Percentiles rank a stretch among this genome's conserved stretches.
Conservation (phyloP, 2,888 invertebrate species). For the Aspidapion aeneum region DNA sequence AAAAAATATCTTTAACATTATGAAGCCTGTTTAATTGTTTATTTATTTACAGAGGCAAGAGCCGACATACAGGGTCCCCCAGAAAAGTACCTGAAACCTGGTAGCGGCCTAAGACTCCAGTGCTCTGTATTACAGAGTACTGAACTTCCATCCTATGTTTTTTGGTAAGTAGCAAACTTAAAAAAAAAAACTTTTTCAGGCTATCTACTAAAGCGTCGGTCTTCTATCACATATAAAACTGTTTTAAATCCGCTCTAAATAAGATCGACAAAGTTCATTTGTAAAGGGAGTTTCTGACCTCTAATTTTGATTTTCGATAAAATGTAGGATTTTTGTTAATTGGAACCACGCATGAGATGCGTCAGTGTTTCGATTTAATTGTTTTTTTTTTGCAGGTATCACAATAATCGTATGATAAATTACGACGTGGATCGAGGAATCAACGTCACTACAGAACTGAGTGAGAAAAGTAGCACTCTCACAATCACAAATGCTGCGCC, state of each 20-base stretch:
- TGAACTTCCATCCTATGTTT: constrained; percentile 69
- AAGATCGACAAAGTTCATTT: no score
- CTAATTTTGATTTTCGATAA: no score
- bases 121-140: constrained; percentile 82
- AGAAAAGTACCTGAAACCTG: constrained; percentile 84
- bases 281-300: no score
- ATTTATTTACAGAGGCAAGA: constrained; percentile 79
- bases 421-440: constrained; percentile 83
- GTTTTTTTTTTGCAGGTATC: constrained; percentile 66
- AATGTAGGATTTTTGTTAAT: no score
- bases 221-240: no score
- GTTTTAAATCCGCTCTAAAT: no score
- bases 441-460: constrained; percentile 79
- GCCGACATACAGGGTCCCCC: constrained; percentile 83
- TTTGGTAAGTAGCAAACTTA: constrained; percentile 27
- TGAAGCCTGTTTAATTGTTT: no score
- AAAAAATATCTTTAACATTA: no score
- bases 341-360: no score
- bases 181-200: no score
- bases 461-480: constrained; percentile 66
- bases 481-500: constrained; percentile 57
- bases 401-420: constrained; percentile 90
- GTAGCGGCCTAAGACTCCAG: constrained; percentile 76
- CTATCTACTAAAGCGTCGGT: no score
- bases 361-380: no score